Conservation (phyloP, 2,797 vertebrate genomes). For the Epinephelus malabaricus region DNA sequence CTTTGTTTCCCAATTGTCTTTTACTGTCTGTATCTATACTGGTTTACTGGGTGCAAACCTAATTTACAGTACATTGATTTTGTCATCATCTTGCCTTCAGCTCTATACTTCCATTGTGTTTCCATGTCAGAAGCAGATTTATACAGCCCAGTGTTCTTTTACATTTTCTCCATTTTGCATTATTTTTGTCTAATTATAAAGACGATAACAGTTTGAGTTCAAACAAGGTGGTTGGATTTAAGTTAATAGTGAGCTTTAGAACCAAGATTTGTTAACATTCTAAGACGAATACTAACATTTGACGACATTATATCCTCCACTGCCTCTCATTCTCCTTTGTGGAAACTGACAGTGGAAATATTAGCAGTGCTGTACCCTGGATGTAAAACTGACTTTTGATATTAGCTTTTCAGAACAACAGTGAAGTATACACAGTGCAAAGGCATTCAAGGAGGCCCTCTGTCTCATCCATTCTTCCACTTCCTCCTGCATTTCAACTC, state of each 20-base stretch:
- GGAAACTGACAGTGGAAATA: not conserved
- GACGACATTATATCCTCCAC: not conserved
- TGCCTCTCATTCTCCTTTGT: not conserved
- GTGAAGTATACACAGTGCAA: not conserved
- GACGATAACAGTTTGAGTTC: too few species aligned
- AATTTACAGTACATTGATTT: not conserved
- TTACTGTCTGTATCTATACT: slow-evolving; percentile 3
- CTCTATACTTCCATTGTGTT: not conserved
- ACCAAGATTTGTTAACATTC: not conserved
- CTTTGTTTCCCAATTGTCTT: not conserved
- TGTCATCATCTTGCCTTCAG: not conserved
- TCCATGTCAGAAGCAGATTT: not conserved
- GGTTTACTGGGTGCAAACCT: not conserved
- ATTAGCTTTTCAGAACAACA: slow-evolving; percentile 20
- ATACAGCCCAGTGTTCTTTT: too few species aligned
- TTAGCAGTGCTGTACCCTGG: slow-evolving; percentile 3
- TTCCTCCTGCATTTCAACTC: slow-evolving; percentile 15
- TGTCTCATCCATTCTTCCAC: slow-evolving; percentile 12
- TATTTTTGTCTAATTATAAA: too few species aligned
- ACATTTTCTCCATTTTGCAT: not conserved
- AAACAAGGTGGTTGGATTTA: too few species aligned
- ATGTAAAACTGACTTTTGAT: slow-evolving; percentile 27
- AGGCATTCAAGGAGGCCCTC: slow-evolving; percentile 13
- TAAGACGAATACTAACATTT: not conserved
- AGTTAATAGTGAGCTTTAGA: too few species aligned